Base-by-base conservation (phyloP, 2,113 vertebrate species). In the Amphiprion ocellaris region DNA sequence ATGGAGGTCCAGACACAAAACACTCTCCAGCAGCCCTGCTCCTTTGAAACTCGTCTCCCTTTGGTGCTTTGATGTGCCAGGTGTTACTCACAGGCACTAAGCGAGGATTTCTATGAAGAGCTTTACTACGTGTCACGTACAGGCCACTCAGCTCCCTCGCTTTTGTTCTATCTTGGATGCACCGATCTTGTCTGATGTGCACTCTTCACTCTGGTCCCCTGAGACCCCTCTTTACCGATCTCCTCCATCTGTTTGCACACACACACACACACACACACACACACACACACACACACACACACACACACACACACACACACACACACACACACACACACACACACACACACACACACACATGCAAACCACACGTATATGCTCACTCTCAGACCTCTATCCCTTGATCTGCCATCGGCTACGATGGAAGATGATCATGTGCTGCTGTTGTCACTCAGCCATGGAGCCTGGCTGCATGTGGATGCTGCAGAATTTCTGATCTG, bases 21-120 rank as follows among this genome's bases (percentile, higher is more conserved):
- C 49, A 0, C 26, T 50, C 66, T 72, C 15, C 30, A 39, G 71
- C 56, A 62, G 44, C 66, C 24, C 59, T 16, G 50, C 59, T 78
- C 53, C 66, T 90, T 86, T 86, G 79, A 87, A 89, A 76, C 59
- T 28, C 4, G 0, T 52, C 46, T 83, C 52, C 26, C 69, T 69
- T 59, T 63, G 68, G 39, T 41, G 59, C 91, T 90, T 91, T 91
- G 87, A 92, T 89, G 47, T 78, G 79, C 82, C 89, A 89, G 89
- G 85, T 92, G 87, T 73, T 85, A 24, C 68, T 79, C 75, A 60
- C 26, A 9, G 17, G 62, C 59, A 12, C 71, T 5, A 55, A 69
- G 74, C 59, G 15, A 67, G 33, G 30, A 4, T 52, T 49, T 60
- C 63, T 67, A 53, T 73, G 84, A 79, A 69, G 83, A 61, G 68